Base-by-base conservation (phyloP, 2,113 vertebrate species). In the Eulacestoma nigropectus region DNA sequence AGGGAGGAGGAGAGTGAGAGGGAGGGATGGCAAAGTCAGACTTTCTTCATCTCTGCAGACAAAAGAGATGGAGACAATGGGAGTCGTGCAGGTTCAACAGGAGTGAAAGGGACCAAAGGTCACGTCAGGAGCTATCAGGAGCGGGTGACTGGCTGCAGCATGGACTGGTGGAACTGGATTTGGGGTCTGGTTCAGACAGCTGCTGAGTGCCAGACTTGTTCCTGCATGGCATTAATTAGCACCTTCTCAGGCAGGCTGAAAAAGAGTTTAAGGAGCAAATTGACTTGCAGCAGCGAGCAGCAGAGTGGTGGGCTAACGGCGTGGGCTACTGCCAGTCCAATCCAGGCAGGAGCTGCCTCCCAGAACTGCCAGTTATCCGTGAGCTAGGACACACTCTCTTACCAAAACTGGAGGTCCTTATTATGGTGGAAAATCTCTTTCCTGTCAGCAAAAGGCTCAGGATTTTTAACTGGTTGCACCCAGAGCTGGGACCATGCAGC, bases 21-120 rank as follows among this genome's bases (percentile, higher is more conserved):
- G 82, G 59, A 93, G 87, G 79, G 55, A 49, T 84, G 84, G 62
- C 60, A 76, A 91, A 94, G 64, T 81, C 86, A 87, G 94, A 42
- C 47, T 7, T 26, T 56, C 60, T 72, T 95, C 32, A 4, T 37
- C 59, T 87, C 68, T 65, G 59, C 73, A 37, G 68, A 50, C 21
- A 70, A 47, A 53, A 87, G 72, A 84, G 56, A 49, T n/a, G 57
- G 81, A 84, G 42, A 42, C 1, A 1, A 4, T 9, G 62, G 0
- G 59, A 67, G 49, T 37, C 41, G 1, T 6, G 17, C 23, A 2
- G 26, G 30, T 92, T 79, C 89, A 75, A 32, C 22, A 18, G 72
- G 59, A 83, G 46, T 18, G 69, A 64, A 42, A 42, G 46, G 41
- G 21, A 69, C 23, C 30, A 13, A 60, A 56, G 75, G 13, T 26